phyloP scores from a whole-genome alignment of 2,888 invertebrate species.

The Lysandra coridon region DNA sequence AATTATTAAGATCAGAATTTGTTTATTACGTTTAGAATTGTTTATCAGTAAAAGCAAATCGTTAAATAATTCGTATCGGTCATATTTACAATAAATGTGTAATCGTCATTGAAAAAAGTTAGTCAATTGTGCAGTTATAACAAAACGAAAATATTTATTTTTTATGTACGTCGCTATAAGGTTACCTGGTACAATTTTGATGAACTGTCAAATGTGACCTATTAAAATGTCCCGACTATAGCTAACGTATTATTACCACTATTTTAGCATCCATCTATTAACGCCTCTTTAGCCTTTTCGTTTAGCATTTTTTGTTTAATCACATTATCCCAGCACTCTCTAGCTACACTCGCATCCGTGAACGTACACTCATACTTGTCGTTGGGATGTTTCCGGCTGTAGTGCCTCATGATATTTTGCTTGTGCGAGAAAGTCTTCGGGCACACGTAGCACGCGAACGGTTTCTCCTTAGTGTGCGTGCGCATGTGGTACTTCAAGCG shows the following conservation, averaged over 20 bases:
- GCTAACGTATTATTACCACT: not conserved
- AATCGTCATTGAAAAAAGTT: no score
- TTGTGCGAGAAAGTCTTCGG: constrained; percentile 61
- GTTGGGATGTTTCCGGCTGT: constrained; percentile 60
- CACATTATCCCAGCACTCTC: constrained; percentile 55
- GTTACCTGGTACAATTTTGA: no score
- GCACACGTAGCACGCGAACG: constrained; percentile 57
- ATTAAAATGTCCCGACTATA: no score
- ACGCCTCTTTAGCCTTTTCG: constrained; percentile 35
- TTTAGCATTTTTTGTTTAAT: constrained; percentile 39
- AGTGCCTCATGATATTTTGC: constrained; percentile 62
- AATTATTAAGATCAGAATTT: no score
- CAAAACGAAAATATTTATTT: no score
- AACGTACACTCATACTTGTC: constrained; percentile 50
- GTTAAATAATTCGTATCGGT: no score
- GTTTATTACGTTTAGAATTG: no score
- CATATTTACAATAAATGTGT: no score
- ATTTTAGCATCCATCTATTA: constrained; percentile 33
- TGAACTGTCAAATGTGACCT: no score
- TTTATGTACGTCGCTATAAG: no score
- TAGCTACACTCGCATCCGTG: constrained; percentile 60
- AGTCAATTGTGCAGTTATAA: no score
- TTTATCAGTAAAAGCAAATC: no score
- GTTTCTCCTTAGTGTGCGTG: constrained; percentile 57
- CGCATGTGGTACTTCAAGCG: constrained; percentile 62